Base-by-base conservation (phyloP, 1,140 invertebrate genomes). In the Tachypleus tridentatus region DNA sequence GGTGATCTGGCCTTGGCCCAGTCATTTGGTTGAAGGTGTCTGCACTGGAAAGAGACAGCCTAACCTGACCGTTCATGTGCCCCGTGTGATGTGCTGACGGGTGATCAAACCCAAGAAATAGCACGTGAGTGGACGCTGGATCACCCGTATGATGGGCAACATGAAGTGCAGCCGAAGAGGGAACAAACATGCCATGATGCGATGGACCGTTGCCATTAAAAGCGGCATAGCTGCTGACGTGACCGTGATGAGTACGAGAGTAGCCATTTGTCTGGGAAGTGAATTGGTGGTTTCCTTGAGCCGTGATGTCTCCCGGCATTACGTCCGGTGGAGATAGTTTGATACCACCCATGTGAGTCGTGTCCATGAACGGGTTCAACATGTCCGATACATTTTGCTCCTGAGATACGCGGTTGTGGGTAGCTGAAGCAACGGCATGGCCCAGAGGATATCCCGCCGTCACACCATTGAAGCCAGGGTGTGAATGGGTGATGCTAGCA, bases 291-390 rank as follows among this genome's bases (percentile, higher is more conserved):
- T 72, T 72, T 65, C 64, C 68, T 62, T 72, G 70, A 6, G 76
- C 74, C 29, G 29, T 29, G 0, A 29, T 0, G 63, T 69, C 69
- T 60, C 75, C 74, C 47, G 72, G 72, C 74, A 78, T 77, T 54
- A 72, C 74, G 66, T 79, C 76, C 56, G 81, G 78, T 8, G 87
- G 87, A 65, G 86, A 87, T 81, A 90, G 85, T 75, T 88, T 89
- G 67, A 89, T 78, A 51, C 79, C 77, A 53, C 85, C 85, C 74
- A 87, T 80, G 76, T 87, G 85, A 1, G 73, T 69, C 76, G 77
- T 85, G 72, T 89, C 87, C 78, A 89, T 84, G 73, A 89, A 89
- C 29, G 86, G 86, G 75, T 87, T 89, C 82, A 91, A 85, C 82
- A 85, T 86, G 59, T 73, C 76, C 58, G 60, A 29, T 29, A 29